These are phyloP conservation scores for Dascillus cervinus DNA, from an alignment of 2,888 invertebrate species.

Conservation along the genomic window DNA sequence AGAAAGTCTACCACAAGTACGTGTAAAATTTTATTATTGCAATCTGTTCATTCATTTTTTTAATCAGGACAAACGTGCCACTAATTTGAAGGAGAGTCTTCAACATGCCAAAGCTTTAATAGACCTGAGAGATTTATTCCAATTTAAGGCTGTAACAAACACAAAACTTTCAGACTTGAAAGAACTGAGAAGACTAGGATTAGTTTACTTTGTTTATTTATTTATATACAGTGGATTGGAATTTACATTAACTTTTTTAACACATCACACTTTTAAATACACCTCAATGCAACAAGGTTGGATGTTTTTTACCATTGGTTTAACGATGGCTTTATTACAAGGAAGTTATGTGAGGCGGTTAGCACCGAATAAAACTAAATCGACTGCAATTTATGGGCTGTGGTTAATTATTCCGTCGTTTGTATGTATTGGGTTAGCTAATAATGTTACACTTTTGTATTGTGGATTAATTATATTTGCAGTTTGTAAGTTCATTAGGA, in stretches of 20 bases:
- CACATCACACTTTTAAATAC: slow-evolving; percentile 85
- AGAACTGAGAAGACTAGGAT: slow-evolving; percentile 60
- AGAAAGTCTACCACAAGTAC: slow-evolving; percentile 74
- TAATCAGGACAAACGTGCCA: slow-evolving; percentile 58
- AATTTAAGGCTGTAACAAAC: slow-evolving; percentile 62
- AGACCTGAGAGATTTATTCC: slow-evolving; percentile 43
- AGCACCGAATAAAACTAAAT: slow-evolving; percentile 61
- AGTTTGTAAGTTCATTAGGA: slow-evolving; percentile 61
- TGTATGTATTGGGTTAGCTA: slow-evolving; percentile 71
- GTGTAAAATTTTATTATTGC: slow-evolving; percentile 13
- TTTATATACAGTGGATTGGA: slow-evolving; percentile 95
- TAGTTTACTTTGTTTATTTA: slow-evolving; percentile 82
- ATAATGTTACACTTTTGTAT: slow-evolving; percentile 57
- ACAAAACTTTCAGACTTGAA: slow-evolving; percentile 53
- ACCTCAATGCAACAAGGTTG: slow-evolving; percentile 95
- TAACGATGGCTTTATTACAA: slow-evolving; percentile 86
- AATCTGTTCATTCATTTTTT: neutral
- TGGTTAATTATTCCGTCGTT: slow-evolving; percentile 82
- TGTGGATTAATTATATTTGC: slow-evolving; percentile 81
- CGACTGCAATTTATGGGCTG: slow-evolving; percentile 67
- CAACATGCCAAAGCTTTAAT: slow-evolving; percentile 37
- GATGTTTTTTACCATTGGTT: slow-evolving; percentile 89
- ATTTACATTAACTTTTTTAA: slow-evolving; percentile 94
- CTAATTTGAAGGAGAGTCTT: slow-evolving; percentile 51
- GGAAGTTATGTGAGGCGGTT: slow-evolving; percentile 82